Percentiles rank a stretch among this genome's conserved stretches.
Conservation (phyloP, 2,797 vertebrate genomes). For the Mus spretus region DNA sequence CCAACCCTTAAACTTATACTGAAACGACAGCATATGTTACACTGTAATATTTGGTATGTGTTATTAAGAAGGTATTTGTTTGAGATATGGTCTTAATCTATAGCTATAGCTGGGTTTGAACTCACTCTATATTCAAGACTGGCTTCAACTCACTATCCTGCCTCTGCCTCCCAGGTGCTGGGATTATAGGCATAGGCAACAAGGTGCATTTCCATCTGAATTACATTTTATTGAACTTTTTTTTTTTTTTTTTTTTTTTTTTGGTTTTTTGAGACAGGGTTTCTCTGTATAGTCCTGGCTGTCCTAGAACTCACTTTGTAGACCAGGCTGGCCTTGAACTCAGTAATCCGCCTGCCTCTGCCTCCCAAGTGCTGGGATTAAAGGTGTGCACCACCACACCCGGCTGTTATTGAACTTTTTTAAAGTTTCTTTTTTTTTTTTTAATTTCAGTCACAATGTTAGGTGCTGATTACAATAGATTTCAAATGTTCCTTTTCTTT, state of each 20-base stretch:
- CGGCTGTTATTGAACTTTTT: constrained; percentile 10
- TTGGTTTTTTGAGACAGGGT: no score
- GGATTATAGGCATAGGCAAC: neutral
- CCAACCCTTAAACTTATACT: neutral
- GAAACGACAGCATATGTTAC: neutral
- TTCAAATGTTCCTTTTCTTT: neutral
- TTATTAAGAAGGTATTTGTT: constrained; percentile 11
- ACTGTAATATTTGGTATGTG: neutral
- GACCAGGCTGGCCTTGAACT: no score
- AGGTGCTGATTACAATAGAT: neutral
- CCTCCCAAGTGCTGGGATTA: no score
- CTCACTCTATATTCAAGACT: neutral
- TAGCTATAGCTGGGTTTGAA: neutral
- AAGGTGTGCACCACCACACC: no score
- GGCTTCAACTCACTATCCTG: neutral
- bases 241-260: neutral
- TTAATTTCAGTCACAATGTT: constrained; percentile 11
- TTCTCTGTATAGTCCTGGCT: no score
- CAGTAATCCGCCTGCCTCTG: no score
- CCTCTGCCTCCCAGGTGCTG: neutral
- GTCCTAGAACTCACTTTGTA: no score
- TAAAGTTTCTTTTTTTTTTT: neutral
- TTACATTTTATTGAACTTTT: constrained; percentile 7
- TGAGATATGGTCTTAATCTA: neutral
- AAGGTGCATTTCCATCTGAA: neutral